Evolutionary conservation across 2,797 vertebrate species (phyloP), one percentile per base, ranked within the genome.

Genomic region (Percopsis omiscomaycus): DNA sequence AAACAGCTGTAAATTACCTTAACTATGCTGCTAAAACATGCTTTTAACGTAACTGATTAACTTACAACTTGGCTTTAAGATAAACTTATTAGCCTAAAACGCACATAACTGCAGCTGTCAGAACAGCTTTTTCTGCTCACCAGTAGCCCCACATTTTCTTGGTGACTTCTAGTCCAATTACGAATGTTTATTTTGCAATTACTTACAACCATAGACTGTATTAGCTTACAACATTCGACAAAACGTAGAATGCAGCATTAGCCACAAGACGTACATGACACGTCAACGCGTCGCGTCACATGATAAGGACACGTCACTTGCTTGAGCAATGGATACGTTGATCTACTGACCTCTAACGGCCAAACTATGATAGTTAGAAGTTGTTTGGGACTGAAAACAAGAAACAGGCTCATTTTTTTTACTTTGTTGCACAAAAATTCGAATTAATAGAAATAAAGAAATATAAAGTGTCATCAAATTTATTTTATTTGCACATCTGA

Each of bases 181-280:
- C n/a, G 10, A 0, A 3, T 8, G 14, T 1, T 12, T 53, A 1
- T 22, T 4, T 32, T n/a, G 15, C 14, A 10, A 4, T 48, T 48
- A 12, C 11, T 1, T 48, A 4, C n/a, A 4, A 10, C 11, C 11
- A n/a, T 16, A n/a, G 15, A 51, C 6, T 3, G 13, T 14, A 49
- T 49, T 49, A 22, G 65, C 77, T 66, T 75, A 22, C 22, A 22
- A 22, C 22, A 22, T 22, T 22, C 22, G 22, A 22, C 22, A 22
- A 22, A 22, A 22, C 22, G 22, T 1, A 1, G 22, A 22, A 22
- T 22, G 22, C 6, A 37, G 32, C 6, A 37, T 2, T 8, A 37
- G 32, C 32, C 9, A 37, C 32, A 37, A 1, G 22, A 37, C 32
- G 32, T 37, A 37, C 32, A 37, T 8, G 5, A 37, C 32, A 37